Conservation (phyloP, 2,797 vertebrate species). For the Alauda arvensis region DNA sequence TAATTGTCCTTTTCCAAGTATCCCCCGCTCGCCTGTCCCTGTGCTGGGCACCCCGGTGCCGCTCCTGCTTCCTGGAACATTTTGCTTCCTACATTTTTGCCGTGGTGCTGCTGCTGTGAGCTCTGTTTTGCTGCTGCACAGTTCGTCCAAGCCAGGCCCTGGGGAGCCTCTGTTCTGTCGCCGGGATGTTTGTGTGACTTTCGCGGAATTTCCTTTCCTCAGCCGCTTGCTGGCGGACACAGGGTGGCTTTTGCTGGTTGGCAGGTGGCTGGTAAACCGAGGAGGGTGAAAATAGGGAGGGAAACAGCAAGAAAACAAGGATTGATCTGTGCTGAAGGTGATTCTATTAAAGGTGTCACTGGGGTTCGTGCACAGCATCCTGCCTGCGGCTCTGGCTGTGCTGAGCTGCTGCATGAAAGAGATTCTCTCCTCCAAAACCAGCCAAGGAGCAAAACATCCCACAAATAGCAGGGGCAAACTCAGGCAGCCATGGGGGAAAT, state of each 20-base stretch:
- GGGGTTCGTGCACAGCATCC: neutral
- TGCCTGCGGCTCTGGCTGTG: neutral
- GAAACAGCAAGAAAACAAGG: neutral
- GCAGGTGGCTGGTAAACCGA: neutral
- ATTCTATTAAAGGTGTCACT: neutral
- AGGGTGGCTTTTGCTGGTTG: neutral
- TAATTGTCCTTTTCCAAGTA: neutral
- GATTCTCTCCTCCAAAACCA: neutral
- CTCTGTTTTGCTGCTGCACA: conserved; percentile 21
- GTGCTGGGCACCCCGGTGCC: neutral
- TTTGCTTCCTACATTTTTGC: conserved; percentile 20
- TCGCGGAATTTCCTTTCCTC: conserved; percentile 26
- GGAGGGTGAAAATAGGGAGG: neutral
- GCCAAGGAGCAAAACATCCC: neutral
- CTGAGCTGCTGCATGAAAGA: neutral
- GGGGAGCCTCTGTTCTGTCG: conserved; percentile 22
- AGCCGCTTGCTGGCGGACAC: rapidly evolving
- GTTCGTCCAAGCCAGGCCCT: conserved; percentile 16
- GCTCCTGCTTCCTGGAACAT: conserved; percentile 23
- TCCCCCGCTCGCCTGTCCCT: neutral
- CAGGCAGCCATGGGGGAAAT: neutral
- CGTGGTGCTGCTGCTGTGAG: neutral
- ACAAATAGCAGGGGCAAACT: neutral
- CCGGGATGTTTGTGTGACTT: conserved; percentile 18
- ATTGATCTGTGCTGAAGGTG: neutral